Conservation (phyloP, 1,140 invertebrate genomes). For the Heliothis virescens region DNA sequence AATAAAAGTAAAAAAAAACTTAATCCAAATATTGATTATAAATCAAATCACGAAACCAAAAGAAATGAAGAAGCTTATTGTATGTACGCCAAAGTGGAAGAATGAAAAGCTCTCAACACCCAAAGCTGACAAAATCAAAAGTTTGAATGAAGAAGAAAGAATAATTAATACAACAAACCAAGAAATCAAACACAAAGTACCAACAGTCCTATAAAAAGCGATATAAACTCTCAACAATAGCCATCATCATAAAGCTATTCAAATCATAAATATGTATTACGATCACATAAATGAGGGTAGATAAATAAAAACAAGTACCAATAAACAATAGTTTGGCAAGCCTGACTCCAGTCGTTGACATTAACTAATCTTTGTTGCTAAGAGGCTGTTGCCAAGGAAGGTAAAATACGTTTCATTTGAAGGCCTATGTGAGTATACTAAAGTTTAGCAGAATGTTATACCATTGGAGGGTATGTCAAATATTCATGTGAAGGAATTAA, state of each 20-base stretch:
- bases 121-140: too few species aligned
- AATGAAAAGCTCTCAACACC: too few species aligned
- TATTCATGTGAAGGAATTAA: too few species aligned
- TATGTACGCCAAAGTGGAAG: too few species aligned
- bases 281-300: slow-evolving; percentile 15
- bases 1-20: too few species aligned
- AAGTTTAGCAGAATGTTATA: too few species aligned
- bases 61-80: too few species aligned
- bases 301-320: slow-evolving; percentile 12
- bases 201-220: neutral
- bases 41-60: too few species aligned
- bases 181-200: slow-evolving; percentile 7
- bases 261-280: slow-evolving; percentile 31
- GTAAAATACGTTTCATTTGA: slow-evolving; percentile 4
- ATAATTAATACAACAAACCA: neutral
- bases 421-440: neutral
- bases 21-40: too few species aligned
- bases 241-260: neutral
- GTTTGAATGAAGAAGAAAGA: too few species aligned
- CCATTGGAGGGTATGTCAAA: too few species aligned
- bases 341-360: neutral
- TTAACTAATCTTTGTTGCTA: slow-evolving; percentile 1
- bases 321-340: slow-evolving; percentile 36
- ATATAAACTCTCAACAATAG: slow-evolving; percentile 13
- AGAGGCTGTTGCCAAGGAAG: neutral